Conservation (phyloP, 2,888 invertebrate species). For the Meghimatium bilineatum region DNA sequence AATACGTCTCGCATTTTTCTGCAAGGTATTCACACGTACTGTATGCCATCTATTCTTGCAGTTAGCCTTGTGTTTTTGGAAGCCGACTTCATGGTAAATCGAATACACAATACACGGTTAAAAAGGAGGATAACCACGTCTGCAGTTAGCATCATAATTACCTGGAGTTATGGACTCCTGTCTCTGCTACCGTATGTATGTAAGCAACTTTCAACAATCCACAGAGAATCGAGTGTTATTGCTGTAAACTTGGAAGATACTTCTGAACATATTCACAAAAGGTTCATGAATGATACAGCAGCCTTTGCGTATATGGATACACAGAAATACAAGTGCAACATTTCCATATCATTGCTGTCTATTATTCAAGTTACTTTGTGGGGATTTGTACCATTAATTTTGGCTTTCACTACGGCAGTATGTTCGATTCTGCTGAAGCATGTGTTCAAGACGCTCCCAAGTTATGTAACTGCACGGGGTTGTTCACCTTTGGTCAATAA, state of each 20-base stretch:
- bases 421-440: background rate
- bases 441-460: background rate
- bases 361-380: background rate
- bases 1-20: background rate
- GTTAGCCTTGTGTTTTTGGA: conserved; percentile 21
- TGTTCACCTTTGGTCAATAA: background rate
- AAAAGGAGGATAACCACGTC: background rate
- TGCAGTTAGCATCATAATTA: background rate
- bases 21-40: conserved; percentile 15
- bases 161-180: conserved; percentile 23
- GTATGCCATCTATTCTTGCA: conserved; percentile 12
- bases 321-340: background rate
- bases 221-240: background rate
- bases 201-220: background rate
- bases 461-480: background rate
- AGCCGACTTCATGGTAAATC: conserved; percentile 9
- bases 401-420: background rate
- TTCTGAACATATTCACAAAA: background rate
- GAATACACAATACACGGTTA: background rate
- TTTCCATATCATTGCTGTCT: background rate
- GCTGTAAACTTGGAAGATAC: background rate
- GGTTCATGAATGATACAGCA: background rate
- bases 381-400: conserved; percentile 2
- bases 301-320: background rate
- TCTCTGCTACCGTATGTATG: background rate